Evolutionary conservation across 30 jellyfish, hydroid and myxozoan species (phyloP).

Genomic region (Aurelia aurita complex sp. Pacific): DNA sequence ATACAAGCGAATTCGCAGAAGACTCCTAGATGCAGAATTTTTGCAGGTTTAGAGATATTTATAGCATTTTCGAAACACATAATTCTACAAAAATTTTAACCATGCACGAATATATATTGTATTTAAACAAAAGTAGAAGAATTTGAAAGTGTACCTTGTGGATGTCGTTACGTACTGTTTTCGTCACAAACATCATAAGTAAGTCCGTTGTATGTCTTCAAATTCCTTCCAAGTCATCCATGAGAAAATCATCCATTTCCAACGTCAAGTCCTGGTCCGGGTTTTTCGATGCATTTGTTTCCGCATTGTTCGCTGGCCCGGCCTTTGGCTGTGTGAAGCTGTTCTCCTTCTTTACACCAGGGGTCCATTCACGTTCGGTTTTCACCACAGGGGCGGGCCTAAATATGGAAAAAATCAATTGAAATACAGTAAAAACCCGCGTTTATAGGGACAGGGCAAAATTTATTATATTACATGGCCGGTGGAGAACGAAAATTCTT

Average conservation of each 20-base stretch:
- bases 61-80: no score
- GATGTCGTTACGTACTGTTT: no score
- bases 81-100: no score
- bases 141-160: not conserved
- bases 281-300: not conserved
- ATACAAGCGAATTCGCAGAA: no score
- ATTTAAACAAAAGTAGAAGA: not conserved
- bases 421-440: no score
- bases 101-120: not conserved
- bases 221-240: slow-evolving; percentile 32
- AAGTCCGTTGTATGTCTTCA: not conserved
- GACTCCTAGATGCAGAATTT: no score
- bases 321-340: not conserved
- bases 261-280: slow-evolving; percentile 1
- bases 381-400: slow-evolving; percentile 27
- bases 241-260: slow-evolving; percentile 32
- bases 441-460: no score
- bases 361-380: slow-evolving; percentile 15
- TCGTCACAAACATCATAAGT: no score
- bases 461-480: no score
- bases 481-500: no score
- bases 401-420: no score
- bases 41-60: no score
- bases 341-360: not conserved
- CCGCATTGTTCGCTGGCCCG: not conserved